Evolutionary conservation across 2,888 invertebrate species (phyloP), one percentile per base, ranked within the genome.

Genomic region (Lymantria dispar): DNA sequence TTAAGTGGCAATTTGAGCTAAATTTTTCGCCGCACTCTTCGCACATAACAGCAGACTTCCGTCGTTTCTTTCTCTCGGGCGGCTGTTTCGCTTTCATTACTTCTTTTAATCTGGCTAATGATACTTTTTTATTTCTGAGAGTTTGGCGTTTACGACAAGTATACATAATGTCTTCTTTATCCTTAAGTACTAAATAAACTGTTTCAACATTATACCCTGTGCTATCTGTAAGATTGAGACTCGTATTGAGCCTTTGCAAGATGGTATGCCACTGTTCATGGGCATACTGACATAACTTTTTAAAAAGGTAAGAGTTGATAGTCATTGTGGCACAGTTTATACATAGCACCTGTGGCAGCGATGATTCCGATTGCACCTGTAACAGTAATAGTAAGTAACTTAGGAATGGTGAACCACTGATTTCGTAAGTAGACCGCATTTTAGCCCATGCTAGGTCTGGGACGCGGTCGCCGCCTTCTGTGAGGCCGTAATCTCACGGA

Each of bases 301-400:
- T 62, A 47, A 88, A 87, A 8, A 85, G 52, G 50, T 82, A 88
- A 14, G 80, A 73, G 47, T 78, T 83, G 3, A 73, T 68, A 8
- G 76, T 64, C 46, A 70, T 67, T 29, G 64, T 71, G 2, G 85
- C 80, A 67, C 89, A 89, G 39, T 62, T 70, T 37, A 57, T 52
- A 47, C 89, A 89, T 0, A 89, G 45, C 0, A 77, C 71, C 62
- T 80, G 72, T 1, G 89, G 87, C 11, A 89, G 56, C 7, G 57
- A 58, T 0, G 65, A 56, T 46, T 87, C 87, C 15, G 55, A 45
- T 1, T 56, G 39, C 0, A 84, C 64, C 85, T 87, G 72, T 1
- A 14, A 42, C 3, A 29, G n/a, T 29, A 42, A 33, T 1, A 10
- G 33, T 33, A 33, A 8, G 33, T 33, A 33, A 33, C 8, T 2